Evolutionary conservation across 2,113 vertebrate genomes (phyloP).

Genomic region (Halichoerus grypus): DNA sequence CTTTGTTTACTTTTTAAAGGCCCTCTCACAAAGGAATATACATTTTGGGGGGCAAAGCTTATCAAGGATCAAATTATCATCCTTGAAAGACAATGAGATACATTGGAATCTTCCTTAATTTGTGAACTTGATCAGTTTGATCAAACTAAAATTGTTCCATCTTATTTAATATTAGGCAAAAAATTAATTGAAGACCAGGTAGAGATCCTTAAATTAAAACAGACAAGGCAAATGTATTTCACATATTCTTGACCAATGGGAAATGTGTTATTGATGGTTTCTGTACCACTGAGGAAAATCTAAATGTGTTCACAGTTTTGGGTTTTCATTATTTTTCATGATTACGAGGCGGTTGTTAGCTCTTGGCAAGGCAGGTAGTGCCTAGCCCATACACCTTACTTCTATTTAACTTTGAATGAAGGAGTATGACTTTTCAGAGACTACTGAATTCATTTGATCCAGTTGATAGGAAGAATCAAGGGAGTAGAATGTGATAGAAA

Average conservation of each 20-base stretch:
- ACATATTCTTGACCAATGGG: not conserved
- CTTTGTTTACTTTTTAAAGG: not conserved
- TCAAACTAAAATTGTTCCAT: not conserved
- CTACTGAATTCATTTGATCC: not conserved
- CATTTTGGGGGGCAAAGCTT: not conserved
- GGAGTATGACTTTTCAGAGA: conserved; percentile 2
- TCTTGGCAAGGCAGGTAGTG: not conserved
- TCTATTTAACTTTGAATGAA: not conserved
- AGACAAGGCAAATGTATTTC: not conserved
- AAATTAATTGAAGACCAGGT: not conserved
- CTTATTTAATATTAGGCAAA: not conserved
- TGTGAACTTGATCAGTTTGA: not conserved
- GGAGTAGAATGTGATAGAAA: not conserved
- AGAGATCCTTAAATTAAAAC: not conserved
- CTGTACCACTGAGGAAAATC: not conserved
- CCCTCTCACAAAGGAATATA: not conserved
- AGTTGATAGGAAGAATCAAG: not conserved
- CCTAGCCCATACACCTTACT: not conserved
- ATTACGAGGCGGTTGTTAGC: not conserved
- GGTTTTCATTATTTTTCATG: not conserved
- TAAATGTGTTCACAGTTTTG: not conserved
- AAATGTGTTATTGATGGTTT: not conserved
- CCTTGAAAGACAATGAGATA: not conserved
- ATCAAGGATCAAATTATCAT: not conserved
- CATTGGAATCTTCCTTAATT: not conserved